Base-by-base conservation (phyloP, 2,113 vertebrate genomes). In the Crocuta crocuta region DNA sequence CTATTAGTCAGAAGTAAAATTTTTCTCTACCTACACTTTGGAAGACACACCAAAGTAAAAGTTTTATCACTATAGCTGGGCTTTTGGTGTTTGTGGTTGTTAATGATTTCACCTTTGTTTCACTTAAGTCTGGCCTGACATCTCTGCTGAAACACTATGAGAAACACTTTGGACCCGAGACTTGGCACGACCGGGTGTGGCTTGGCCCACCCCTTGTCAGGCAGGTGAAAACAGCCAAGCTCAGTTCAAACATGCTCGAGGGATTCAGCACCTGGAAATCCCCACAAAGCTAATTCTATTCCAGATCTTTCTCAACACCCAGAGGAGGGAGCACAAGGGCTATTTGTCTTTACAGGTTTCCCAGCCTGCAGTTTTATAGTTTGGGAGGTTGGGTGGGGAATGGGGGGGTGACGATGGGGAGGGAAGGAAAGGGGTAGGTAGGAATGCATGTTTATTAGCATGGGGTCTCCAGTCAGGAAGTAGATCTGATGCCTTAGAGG, bases 261-360 rank as follows among this genome's bases (percentile, higher is more conserved):
- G 63, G 87, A 90, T 31, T 73, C 9, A 0, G 65, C 87, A 89
- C 89, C 97, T 97, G 97, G 96, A 97, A 98, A 97, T 87, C 94
- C 89, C 97, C 92, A 85, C 10, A 63, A 81, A 97, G 76, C 31
- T 65, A 92, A 88, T 81, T 96, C 93, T 90, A 76, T 89, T 93
- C 96, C 95, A 95, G 73, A 89, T 81, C 95, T 98, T 97, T 97
- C 96, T 97, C 97, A 97, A 97, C 65, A 96, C 85, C 89, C 74
- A 92, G 92, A 94, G 89, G 79, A 96, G 89, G 31, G 43, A 93
- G 86, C 74, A 61, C 63, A 95, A 89, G 85, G 58, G 55, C 83
- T 33, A 4, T 78, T 53, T 89, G 91, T 76, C 82, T 50, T 61
- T 61, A 9, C 43, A 24, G 28, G 28, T 33, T 65, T 85, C 50